Conservation (phyloP, 2,113 vertebrate species). For the Indri indri region DNA sequence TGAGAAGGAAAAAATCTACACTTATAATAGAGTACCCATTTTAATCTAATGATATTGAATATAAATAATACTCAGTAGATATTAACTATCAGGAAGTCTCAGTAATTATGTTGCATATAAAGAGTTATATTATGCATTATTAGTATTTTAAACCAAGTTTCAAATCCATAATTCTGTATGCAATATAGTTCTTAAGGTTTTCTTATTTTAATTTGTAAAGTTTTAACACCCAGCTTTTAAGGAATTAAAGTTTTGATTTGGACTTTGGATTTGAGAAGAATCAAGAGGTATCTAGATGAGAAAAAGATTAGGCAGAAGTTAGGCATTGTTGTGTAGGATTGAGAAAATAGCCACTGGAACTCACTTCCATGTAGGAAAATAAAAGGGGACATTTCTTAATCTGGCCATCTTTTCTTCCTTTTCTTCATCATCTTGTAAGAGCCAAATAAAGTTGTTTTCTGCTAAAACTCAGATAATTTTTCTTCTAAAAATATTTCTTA, state of each 20-base stretch:
- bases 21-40: neutral
- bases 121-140: neutral
- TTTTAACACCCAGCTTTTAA: neutral
- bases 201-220: neutral
- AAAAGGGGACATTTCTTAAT: neutral
- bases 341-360: neutral
- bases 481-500: conserved; percentile 16
- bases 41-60: neutral
- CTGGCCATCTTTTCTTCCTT: neutral
- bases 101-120: neutral
- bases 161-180: neutral
- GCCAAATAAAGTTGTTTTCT: neutral
- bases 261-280: neutral
- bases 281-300: neutral
- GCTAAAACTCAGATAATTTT: neutral
- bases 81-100: neutral
- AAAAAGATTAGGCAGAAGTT: neutral
- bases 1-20: neutral
- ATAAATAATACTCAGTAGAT: neutral
- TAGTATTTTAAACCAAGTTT: conserved; percentile 14
- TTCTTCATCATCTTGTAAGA: neutral
- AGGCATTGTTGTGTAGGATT: neutral
- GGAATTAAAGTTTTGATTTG: neutral
- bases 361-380: neutral
- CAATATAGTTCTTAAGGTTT: neutral